Evolutionary conservation across 2,888 invertebrate species (phyloP), one percentile per base, ranked within the genome.

Genomic region (Subacronicta megacephala): DNA sequence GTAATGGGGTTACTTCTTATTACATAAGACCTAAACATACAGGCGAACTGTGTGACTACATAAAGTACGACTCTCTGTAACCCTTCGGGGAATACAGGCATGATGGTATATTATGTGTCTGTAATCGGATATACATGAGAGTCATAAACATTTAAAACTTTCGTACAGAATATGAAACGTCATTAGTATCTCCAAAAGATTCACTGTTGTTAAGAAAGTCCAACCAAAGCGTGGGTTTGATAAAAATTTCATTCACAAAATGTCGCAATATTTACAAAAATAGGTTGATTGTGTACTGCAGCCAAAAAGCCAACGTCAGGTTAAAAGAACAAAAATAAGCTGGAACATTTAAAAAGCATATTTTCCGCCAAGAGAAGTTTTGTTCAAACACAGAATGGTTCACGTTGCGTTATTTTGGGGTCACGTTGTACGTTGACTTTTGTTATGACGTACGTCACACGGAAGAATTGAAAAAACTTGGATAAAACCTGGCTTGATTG

Each of bases 361-460:
- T 71, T 74, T 70, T 62, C 36, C 37, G 18, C 23, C 26, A 49
- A 40, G 55, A 18, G 18, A 56, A 57, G 49, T 70, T 58, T 66
- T 63, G 55, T 66, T 50, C 41, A 31, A 42, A 59, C 43, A 52
- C 37, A 73, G 60, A 76, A 72, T 75, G 13, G 66, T 5, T 29
- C 40, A 53, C 42, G 69, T 59, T 56, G 55, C 58, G 41, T 62
- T 74, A 66, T 62, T 76, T 73, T 59, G 41, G 45, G 49, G 54
- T 62, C 62, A 62, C 46, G 60, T 61, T 40, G 10, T 51, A 5
- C 38, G 57, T 49, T 67, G 52, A 68, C 62, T 58, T 70, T 54
- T 61, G 62, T 33, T 43, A 46, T n/a, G 29, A 31, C 31, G n/a
- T 31, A 57, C 57, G 36, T 47, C 20, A 12, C 26, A 60, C 40